Percentiles rank a stretch among this genome's conserved stretches.
Evolutionary conservation across 2,888 invertebrate species (phyloP).

Genomic region (Junonia oenone): DNA sequence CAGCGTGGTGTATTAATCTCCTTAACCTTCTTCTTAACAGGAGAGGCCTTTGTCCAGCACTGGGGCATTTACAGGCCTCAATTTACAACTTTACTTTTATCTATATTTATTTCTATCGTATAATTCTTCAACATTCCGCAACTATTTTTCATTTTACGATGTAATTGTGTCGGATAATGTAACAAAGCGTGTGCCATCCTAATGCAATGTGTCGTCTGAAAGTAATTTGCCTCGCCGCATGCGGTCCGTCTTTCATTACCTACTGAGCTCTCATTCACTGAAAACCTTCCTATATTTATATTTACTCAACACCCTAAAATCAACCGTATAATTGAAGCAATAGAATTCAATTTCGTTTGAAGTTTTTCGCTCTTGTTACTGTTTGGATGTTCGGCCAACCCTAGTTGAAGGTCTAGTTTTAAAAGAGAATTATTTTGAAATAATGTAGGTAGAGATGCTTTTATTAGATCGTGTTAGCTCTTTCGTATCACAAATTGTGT

Average conservation of each 20-base stretch:
- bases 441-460: conserved; percentile 26
- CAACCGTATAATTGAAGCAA: not conserved
- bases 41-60: no score
- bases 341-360: not conserved
- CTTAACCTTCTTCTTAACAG: no score
- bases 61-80: no score
- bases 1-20: no score
- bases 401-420: conserved; percentile 26
- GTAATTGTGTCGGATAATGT: conserved; percentile 28
- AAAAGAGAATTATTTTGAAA: conserved; percentile 28
- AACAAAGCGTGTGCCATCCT: conserved; percentile 38
- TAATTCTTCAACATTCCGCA: conserved; percentile 18
- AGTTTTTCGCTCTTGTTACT: not conserved
- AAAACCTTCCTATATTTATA: conserved; percentile 2
- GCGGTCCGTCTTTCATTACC: conserved; percentile 69
- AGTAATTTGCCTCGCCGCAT: conserved; percentile 70
- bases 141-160: conserved; percentile 25
- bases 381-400: not conserved
- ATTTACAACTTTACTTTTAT: not conserved
- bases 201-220: conserved; percentile 73
- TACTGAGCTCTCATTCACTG: conserved; percentile 31
- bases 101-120: not conserved
- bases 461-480: conserved; percentile 23
- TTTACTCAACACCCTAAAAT: not conserved
- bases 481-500: conserved; percentile 22